Evolutionary conservation across 2,797 vertebrate genomes (phyloP).

Genomic region (Anisognathus igniventris): DNA sequence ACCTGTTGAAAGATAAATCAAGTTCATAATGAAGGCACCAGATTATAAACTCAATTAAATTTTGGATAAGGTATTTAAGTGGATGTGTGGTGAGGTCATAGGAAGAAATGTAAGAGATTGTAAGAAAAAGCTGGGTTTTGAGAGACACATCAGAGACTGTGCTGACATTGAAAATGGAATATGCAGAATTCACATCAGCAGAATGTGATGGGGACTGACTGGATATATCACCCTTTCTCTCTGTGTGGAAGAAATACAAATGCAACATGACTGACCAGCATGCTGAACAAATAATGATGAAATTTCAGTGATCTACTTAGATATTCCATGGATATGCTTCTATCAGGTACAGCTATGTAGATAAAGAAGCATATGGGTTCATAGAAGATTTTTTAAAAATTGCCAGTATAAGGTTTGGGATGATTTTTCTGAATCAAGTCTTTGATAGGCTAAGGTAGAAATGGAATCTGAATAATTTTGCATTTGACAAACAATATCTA

Average conservation of each 20-base stretch:
- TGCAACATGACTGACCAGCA: neutral
- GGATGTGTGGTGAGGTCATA: neutral
- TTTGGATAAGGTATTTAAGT: neutral
- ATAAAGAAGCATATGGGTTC: neutral
- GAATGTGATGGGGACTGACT: neutral
- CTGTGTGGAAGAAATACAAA: neutral
- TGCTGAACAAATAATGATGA: neutral
- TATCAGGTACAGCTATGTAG: neutral
- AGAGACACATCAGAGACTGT: neutral
- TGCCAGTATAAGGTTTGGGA: fast-evolving
- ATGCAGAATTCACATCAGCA: neutral
- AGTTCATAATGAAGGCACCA: neutral
- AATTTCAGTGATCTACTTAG: neutral
- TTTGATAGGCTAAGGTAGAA: neutral
- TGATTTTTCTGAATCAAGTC: neutral
- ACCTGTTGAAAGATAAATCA: neutral
- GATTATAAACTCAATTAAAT: neutral
- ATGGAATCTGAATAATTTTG: neutral
- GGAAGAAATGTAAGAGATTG: neutral
- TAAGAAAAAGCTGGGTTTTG: neutral
- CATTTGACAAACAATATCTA: neutral
- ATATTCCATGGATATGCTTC: neutral
- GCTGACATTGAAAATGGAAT: neutral
- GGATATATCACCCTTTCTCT: neutral
- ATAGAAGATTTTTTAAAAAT: neutral